phyloP scores from a whole-genome alignment of 2,888 invertebrate species.

The Palloptera scutellata region DNA sequence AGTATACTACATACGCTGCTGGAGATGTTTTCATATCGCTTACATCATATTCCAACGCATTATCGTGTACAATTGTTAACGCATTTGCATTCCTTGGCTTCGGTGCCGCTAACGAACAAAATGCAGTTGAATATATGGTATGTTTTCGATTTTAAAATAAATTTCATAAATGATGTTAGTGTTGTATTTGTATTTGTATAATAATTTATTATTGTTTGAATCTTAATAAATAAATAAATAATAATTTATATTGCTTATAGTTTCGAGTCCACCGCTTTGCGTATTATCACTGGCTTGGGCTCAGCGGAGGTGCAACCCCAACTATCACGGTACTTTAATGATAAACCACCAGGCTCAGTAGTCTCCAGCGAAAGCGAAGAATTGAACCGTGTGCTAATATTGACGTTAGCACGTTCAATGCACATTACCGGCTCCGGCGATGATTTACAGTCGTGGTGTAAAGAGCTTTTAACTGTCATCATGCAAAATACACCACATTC shows the following conservation, averaged over 20 bases:
- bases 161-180: not conserved
- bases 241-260: constrained; percentile 54
- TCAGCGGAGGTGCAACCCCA: constrained; percentile 95
- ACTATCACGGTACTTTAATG: constrained; percentile 87
- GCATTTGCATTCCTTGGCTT: constrained; percentile 89
- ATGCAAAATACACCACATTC: constrained; percentile 95
- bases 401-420: constrained; percentile 92
- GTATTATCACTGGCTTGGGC: constrained; percentile 88
- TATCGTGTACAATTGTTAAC: constrained; percentile 92
- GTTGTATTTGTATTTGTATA: not conserved
- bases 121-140: constrained; percentile 92
- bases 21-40: constrained; percentile 96
- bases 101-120: constrained; percentile 93
- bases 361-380: constrained; percentile 96
- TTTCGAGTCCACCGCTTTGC: constrained; percentile 87
- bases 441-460: constrained; percentile 77
- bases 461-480: constrained; percentile 86
- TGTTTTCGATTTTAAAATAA: constrained; percentile 32
- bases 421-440: constrained; percentile 84
- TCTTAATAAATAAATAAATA: not conserved
- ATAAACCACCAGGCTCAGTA: constrained; percentile 76
- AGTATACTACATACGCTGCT: constrained; percentile 93
- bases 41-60: constrained; percentile 96
- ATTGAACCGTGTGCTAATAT: constrained; percentile 88
- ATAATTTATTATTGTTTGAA: not conserved